Evolutionary conservation across 2,113 vertebrate genomes (phyloP).

Genomic region (Gymnobelideus leadbeateri): DNA sequence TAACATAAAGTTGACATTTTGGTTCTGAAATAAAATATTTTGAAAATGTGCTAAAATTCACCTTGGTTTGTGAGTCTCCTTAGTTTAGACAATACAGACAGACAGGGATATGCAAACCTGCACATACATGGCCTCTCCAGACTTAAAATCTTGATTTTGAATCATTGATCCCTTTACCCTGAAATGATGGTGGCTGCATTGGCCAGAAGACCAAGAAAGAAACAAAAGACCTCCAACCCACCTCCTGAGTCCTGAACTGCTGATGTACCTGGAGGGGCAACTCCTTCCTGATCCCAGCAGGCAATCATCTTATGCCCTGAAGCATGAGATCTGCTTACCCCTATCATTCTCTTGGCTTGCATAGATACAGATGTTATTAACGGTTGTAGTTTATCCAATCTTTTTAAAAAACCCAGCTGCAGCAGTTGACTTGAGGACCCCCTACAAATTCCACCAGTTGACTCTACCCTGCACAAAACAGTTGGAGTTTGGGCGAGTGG

Average conservation of each 20-base stretch:
- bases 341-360: constrained; percentile 77
- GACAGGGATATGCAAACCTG: not conserved
- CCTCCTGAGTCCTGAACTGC: constrained; percentile 44
- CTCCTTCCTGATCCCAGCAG: constrained; percentile 69
- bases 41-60: not conserved
- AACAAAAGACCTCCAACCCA: constrained; percentile 45
- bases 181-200: constrained; percentile 43
- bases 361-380: constrained; percentile 79
- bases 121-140: not conserved
- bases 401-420: constrained; percentile 81
- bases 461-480: constrained; percentile 83
- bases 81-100: not conserved
- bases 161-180: constrained; percentile 38
- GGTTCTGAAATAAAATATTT: not conserved
- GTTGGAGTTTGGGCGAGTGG: constrained; percentile 65
- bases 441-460: constrained; percentile 82
- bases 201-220: not conserved
- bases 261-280: constrained; percentile 71
- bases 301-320: constrained; percentile 79
- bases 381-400: constrained; percentile 73
- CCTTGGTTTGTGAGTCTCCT: not conserved
- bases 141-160: constrained; percentile 48
- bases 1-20: not conserved
- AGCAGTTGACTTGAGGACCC: constrained; percentile 82
- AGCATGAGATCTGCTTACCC: constrained; percentile 80